phyloP scores from a whole-genome alignment of 2,888 invertebrate genomes.

The Drosophila mimetica region DNA sequence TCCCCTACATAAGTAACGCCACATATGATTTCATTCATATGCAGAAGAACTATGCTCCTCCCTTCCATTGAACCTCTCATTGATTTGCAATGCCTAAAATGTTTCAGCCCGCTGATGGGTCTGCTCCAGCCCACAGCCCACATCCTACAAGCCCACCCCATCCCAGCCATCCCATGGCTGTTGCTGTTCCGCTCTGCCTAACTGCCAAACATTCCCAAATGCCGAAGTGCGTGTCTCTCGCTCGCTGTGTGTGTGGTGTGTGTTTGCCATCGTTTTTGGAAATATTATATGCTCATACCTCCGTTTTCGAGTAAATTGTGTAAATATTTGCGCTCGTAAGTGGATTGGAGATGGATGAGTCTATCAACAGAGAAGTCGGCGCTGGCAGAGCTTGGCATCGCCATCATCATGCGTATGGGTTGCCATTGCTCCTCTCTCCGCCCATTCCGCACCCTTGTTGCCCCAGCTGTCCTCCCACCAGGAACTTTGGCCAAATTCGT shows the following conservation, averaged over 20 bases:
- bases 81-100: slow-evolving; percentile 74
- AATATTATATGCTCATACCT: slow-evolving; percentile 82
- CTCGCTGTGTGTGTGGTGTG: slow-evolving; percentile 53
- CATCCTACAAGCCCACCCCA: neutral
- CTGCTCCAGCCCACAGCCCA: slow-evolving; percentile 46
- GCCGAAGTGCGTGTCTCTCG: slow-evolving; percentile 31
- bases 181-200: slow-evolving; percentile 74
- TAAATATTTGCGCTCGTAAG: slow-evolving; percentile 83
- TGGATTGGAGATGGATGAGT: slow-evolving; percentile 84
- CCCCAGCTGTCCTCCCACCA: neutral
- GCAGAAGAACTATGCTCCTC: slow-evolving; percentile 58
- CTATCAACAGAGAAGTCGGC: slow-evolving; percentile 78
- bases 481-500: neutral
- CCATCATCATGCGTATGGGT: slow-evolving; percentile 45
- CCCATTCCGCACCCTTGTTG: neutral
- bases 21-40: slow-evolving; percentile 69
- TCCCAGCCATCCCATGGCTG: slow-evolving; percentile 26
- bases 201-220: slow-evolving; percentile 67
- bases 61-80: slow-evolving; percentile 51
- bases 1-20: slow-evolving; percentile 56
- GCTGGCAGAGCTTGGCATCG: slow-evolving; percentile 51
- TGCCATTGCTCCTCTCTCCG: neutral
- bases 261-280: slow-evolving; percentile 81
- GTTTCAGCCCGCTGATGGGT: slow-evolving; percentile 55
- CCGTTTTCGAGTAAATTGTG: slow-evolving; percentile 80